Evolutionary conservation across 2,888 invertebrate genomes (phyloP), one percentile per base, ranked within the genome.

Genomic region (Leucania comma): DNA sequence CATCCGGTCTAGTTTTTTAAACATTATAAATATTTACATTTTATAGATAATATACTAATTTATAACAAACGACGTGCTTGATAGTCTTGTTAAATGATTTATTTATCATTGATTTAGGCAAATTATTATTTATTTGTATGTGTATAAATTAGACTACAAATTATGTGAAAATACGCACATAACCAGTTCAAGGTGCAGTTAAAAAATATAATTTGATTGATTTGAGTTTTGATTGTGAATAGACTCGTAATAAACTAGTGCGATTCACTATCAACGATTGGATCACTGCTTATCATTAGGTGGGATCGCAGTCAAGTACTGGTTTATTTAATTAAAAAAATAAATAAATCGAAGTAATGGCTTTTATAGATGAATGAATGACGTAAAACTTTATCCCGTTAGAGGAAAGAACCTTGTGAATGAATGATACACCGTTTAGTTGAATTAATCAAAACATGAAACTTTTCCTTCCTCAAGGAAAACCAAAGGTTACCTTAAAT

Each of bases 381-480:
- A 38, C 17, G 26, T 35, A 20, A 2, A n/a, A 46, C 6, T 24
- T 68, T 46, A 26, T 67, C 20, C 35, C 20, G 46, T 20, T 22
- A 56, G 32, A 46, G 56, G 38, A 48, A 65, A 74, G 12, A 57
- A 51, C 80, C 50, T 24, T 4, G 0, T 38, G 10, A 17, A 20
- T 35, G 32, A 22, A 35, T 66, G 35, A 48, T 22, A 46, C 32
- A 50, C 14, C 1, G n/a, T 48, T 26, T 3, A 17, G 57, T 8
- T 17, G 22, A 42, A 35, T 51, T 57, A 54, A 42, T 29, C 9
- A 42, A 51, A 63, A 32, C 38, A 6, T 60, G 5, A 51, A 14
- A 46, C 10, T 35, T 68, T 60, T 24, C 48, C 63, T 78, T 82
- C 79, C 82, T 82, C 35, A 46, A 68, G 61, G 74, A 68, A 67